Percentiles rank a stretch among this genome's conserved stretches.
These are phyloP conservation scores for Heliornis fulica DNA, from an alignment of 2,113 vertebrate species.

Conservation along the genomic window DNA sequence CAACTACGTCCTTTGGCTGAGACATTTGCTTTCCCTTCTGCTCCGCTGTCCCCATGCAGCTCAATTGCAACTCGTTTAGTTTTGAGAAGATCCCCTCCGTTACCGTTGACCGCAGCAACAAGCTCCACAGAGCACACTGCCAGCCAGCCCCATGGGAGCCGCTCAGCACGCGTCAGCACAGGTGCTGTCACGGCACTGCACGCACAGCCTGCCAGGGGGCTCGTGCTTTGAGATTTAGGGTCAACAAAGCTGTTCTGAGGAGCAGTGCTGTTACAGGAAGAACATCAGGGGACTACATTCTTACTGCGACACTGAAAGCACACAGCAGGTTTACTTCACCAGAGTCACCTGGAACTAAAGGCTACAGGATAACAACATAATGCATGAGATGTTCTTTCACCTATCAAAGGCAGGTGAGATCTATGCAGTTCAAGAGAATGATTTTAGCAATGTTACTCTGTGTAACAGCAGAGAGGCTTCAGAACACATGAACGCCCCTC, in stretches of 20 bases:
- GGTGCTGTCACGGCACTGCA: background rate
- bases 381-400: background rate
- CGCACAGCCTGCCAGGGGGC: rapidly evolving
- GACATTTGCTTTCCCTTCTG: background rate
- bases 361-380: too few relatives aligned
- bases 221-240: background rate
- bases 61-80: background rate
- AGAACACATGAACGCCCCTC: background rate
- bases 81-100: background rate
- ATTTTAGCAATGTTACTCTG: background rate
- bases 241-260: background rate
- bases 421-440: background rate
- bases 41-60: background rate
- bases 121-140: background rate
- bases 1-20: background rate
- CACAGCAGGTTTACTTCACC: background rate
- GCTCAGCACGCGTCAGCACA: too few relatives aligned
- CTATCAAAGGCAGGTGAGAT: background rate
- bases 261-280: background rate
- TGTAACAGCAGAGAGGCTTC: background rate
- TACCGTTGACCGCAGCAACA: rapidly evolving
- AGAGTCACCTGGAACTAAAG: background rate
- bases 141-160: too few relatives aligned
- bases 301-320: background rate
- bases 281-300: background rate